Evolutionary conservation across 1,140 invertebrate species (phyloP), one percentile per base, ranked within the genome.

Genomic region (Drosophila kepulauana): DNA sequence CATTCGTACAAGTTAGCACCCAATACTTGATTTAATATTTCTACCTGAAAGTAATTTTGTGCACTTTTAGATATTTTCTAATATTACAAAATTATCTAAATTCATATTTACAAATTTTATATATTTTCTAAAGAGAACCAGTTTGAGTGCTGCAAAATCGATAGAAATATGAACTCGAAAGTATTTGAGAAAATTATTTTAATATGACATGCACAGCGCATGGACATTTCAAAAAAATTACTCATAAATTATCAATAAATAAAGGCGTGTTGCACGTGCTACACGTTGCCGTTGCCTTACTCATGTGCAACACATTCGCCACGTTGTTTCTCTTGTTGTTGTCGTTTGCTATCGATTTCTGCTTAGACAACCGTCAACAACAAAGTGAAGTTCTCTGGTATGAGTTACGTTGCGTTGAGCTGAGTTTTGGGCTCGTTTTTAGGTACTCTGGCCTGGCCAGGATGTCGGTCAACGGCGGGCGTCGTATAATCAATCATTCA

Each of bases 401-500:
- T 7, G 20, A 20, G 8, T 45, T 25, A 25, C 20, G 20, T 33
- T 28, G 38, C 3, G 35, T 58, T 43, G 25, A 13, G 10, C 11
- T 52, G 28, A 52, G 28, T 48, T 61, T 61, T 49, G 45, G 59
- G 52, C 11, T 43, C 46, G 15, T 49, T 49, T 49, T 49, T 20
- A 25, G 15, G 35, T 35, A 35, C 30, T 33, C 51, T 25, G 20
- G 20, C 33, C n/a, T 35, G 10, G 25, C n/a, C n/a, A 41, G 15
- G 15, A 64, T 70, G 54, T 57, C n/a, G 49, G 61, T 25, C 61
- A 61, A 45, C 43, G 56, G 20, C 25, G 54, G 66, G 28, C 30
- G 30, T 33, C 7, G 20, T 41, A 72, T 72, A 79, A 79, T 79
- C 73, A 79, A 79, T 79, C 77, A 79, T 79, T 70, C 54, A 78